Conservation (phyloP, 2,113 vertebrate genomes). For the Chitala chitala region DNA sequence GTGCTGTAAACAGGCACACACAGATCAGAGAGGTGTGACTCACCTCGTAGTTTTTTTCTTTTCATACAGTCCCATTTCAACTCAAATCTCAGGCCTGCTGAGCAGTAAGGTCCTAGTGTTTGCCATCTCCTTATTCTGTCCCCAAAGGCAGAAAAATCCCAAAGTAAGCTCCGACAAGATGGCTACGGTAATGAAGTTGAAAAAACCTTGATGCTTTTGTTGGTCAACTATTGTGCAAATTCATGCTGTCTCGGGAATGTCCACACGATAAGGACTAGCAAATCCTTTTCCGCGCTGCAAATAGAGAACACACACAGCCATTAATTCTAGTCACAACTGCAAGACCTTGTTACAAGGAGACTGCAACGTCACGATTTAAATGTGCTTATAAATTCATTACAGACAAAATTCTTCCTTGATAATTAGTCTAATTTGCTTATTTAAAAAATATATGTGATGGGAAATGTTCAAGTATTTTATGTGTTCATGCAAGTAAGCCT, state of each 20-base stretch:
- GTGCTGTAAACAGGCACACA: conserved; percentile 99
- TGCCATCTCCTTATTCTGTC: conserved; percentile 57
- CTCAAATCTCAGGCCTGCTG: conserved; percentile 94
- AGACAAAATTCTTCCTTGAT: conserved; percentile 9
- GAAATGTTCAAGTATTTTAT: no score
- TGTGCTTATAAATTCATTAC: not conserved
- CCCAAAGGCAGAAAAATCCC: conserved; percentile 65
- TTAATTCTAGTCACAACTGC: conserved; percentile 8
- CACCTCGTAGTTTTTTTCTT: conserved; percentile 58
- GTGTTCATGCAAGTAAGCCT: no score
- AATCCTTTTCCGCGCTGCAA: conserved; percentile 95
- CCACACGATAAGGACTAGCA: conserved; percentile 93
- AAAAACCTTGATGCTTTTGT: conserved; percentile 83
- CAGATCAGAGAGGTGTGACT: conserved; percentile 74
- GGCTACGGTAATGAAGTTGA: conserved; percentile 82
- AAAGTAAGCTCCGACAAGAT: conserved; percentile 68
- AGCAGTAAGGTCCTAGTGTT: conserved; percentile 71
- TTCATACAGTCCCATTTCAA: conserved; percentile 72
- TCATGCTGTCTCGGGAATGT: conserved; percentile 94
- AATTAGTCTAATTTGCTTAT: conserved; percentile 18
- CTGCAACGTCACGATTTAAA: conserved; percentile 4
- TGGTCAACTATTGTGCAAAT: conserved; percentile 89
- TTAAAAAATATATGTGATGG: conserved; percentile 27
- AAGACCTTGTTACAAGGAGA: conserved; percentile 1
- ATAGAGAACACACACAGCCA: conserved; percentile 46